Evolutionary conservation across 1,140 invertebrate species (phyloP).

Genomic region (Diuraphis noxia): DNA sequence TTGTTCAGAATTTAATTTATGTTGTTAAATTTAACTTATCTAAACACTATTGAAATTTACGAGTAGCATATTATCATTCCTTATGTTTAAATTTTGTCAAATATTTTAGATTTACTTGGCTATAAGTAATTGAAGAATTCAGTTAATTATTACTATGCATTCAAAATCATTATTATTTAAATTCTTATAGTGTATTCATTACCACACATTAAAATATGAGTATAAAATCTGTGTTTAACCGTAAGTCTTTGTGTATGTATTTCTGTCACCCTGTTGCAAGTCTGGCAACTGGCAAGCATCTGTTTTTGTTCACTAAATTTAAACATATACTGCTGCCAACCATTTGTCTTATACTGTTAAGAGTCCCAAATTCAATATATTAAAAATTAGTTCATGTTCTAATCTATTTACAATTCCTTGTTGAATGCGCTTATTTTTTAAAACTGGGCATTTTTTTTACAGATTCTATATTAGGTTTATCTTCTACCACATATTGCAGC

Average conservation of each 20-base stretch:
- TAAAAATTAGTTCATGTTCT: slow-evolving; percentile 39
- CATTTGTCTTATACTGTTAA: slow-evolving; percentile 24
- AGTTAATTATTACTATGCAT: not conserved
- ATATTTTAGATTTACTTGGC: not conserved
- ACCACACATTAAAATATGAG: not conserved
- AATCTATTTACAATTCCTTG: not conserved
- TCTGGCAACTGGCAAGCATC: slow-evolving; percentile 48
- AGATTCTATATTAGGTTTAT: slow-evolving; percentile 47
- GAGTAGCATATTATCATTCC: not conserved
- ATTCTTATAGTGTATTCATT: not conserved
- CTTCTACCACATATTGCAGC: slow-evolving; percentile 34
- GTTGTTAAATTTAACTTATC: not conserved
- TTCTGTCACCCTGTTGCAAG: slow-evolving; percentile 30
- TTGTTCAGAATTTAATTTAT: not conserved
- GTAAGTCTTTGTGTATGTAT: slow-evolving; percentile 27
- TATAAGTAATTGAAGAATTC: not conserved
- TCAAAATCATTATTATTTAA: too few species aligned
- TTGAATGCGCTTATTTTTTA: not conserved
- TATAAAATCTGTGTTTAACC: slow-evolving; percentile 1
- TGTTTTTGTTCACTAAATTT: slow-evolving; percentile 52
- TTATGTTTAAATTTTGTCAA: not conserved
- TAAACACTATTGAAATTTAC: not conserved
- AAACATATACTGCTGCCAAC: slow-evolving; percentile 46
- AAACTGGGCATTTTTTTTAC: not conserved
- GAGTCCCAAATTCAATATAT: slow-evolving; percentile 28